Evolutionary conservation across 2,113 vertebrate species (phyloP).

Genomic region (Anolis carolinensis): DNA sequence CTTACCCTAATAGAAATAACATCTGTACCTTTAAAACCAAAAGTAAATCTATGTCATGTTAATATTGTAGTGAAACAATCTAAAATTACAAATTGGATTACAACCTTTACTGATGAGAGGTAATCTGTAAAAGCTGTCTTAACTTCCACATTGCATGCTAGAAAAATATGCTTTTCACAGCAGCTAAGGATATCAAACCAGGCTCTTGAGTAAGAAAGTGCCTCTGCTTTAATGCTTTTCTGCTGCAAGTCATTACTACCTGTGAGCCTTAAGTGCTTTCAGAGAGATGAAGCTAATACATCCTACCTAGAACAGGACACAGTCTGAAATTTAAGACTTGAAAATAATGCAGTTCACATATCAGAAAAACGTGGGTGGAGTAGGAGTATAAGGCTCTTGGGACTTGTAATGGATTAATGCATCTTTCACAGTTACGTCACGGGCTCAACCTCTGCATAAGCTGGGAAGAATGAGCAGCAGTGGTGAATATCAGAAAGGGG

Average conservation of each 20-base stretch:
- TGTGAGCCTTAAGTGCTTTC: constrained; percentile 38
- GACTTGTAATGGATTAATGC: constrained; percentile 37
- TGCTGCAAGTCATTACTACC: constrained; percentile 41
- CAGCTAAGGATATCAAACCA: constrained; percentile 31
- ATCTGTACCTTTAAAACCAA: background rate
- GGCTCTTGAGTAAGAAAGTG: constrained; percentile 47
- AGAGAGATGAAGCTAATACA: constrained; percentile 44
- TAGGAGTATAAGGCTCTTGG: constrained; percentile 21
- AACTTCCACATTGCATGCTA: background rate
- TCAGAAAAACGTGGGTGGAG: constrained; percentile 31
- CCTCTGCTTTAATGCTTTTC: constrained; percentile 51
- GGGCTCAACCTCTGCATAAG: constrained; percentile 16
- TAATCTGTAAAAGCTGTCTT: background rate
- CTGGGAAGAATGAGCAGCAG: background rate
- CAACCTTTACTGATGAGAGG: background rate
- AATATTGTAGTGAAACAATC: background rate
- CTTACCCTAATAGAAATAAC: background rate
- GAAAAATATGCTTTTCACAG: constrained; percentile 33
- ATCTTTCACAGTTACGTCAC: constrained; percentile 37
- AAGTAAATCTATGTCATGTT: background rate
- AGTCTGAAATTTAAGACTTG: constrained; percentile 46
- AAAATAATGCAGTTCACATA: constrained; percentile 38
- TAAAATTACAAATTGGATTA: background rate
- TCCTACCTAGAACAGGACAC: constrained; percentile 5
- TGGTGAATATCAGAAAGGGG: background rate